Evolutionary conservation across 1,140 invertebrate genomes (phyloP), one percentile per base, ranked within the genome.

Genomic region (Chrysopa pallens): DNA sequence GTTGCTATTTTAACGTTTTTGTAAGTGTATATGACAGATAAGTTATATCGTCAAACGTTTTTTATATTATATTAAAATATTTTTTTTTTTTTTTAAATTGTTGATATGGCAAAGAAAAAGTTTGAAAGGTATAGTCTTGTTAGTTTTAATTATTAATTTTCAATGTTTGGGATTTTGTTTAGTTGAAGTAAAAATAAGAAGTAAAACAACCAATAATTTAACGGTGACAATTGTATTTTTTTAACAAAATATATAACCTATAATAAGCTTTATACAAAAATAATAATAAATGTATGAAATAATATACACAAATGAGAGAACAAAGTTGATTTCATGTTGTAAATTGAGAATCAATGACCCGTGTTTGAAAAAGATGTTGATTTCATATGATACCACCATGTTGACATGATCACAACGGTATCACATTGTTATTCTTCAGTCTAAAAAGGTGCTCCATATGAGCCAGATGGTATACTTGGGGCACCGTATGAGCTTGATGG

Each of bases 371-470:
- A 39, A 23, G 14, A 11, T 9, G 11, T 39, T 39, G 12, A 11
- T 35, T 12, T 35, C 12, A 9, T 35, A 11, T 6, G 38, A 15
- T 9, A 39, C 28, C 38, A 39, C 15, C 28, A 27, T 23, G 15
- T 23, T 39, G 14, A 39, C 3, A 40, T 29, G 8, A 28, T 43
- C 6, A 15, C 11, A 39, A 8, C 29, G 9, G 12, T 31, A 27
- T 11, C 15, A 36, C 46, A 23, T 23, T n/a, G n/a, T 23, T 23
- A 23, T 23, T 23, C 17, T 23, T 23, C 17, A 23, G 17, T 23
- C 53, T 58, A 60, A 48, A 51, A 58, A 15, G 73, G 72, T 44
- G 67, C 72, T 55, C 72, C 72, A 61, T 75, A 75, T 56, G 68
- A 70, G 48, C 69, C 63, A 29, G 70, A 73, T 45, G 70, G 70